Evolutionary conservation across 2,113 vertebrate species (phyloP), one percentile per base, ranked within the genome.

Genomic region (Sciurus niger): DNA sequence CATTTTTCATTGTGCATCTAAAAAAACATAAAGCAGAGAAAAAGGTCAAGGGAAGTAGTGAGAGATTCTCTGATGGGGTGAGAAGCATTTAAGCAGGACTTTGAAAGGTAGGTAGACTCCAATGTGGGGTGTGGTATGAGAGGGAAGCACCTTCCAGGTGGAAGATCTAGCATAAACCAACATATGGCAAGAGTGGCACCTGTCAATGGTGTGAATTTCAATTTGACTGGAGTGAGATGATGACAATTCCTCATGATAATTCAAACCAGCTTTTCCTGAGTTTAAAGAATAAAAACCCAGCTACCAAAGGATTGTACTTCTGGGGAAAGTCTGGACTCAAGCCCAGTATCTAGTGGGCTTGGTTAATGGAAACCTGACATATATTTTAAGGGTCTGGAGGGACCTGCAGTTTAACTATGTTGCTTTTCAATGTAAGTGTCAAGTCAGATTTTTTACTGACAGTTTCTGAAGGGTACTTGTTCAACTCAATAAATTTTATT

Each of bases 111-210:
- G 25, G 79, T 6, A 2, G 2, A 14, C 10, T 73, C 68, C 37
- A 43, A 28, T 51, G 6, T 17, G 6, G 28, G 40, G 14, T n/a
- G 22, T 53, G 48, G 22, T 74, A 8, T n/a, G 53, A 88, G 14
- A 20, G 37, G 20, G 53, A 87, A 51, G 16, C 8, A 4, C 4
- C 60, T 77, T 85, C 28, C 22, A 58, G 43, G 18, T 8, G 25
- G 60, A 67, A 40, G 34, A 65, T 4, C 24, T 22, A 68, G 34
- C 6, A 43, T 5, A 73, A 24, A 72, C 22, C 18, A 43, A 48
- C 43, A 3, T 9, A 6, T 9, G 4, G 17, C 55, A 58, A 55
- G 6, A 4, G 13, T 0, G 1, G 14, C 18, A 7, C 2, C 43
- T 48, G 28, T 48, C 46, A 48, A 8, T 2, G 28, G 25, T 3